These are phyloP conservation scores for Hemichromis elongatus DNA, from an alignment of 2,113 vertebrate genomes.

Conservation along the genomic window DNA sequence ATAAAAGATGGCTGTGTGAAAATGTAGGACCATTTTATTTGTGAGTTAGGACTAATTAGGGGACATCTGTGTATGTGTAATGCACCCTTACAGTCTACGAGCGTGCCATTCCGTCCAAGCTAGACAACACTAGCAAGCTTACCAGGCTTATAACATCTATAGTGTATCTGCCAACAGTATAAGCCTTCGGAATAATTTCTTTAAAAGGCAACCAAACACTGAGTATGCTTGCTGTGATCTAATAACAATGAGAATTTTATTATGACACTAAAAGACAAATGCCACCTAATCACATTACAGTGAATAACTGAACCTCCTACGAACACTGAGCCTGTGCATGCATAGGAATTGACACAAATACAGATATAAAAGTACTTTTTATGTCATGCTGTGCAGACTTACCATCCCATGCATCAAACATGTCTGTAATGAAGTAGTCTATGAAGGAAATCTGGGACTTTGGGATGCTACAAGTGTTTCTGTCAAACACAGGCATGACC, in stretches of 20 bases:
- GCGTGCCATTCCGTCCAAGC: background rate
- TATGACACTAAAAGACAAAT: background rate
- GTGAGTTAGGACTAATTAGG: background rate
- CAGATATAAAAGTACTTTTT: background rate
- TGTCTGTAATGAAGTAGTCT: conserved; percentile 97
- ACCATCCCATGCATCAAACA: conserved; percentile 99
- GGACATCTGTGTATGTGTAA: background rate
- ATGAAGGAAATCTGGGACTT: conserved; percentile 98
- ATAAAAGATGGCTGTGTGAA: background rate
- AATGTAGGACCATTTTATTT: background rate
- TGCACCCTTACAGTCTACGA: background rate
- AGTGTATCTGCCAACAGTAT: background rate
- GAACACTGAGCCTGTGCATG: background rate
- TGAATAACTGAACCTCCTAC: background rate
- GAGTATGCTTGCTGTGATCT: background rate
- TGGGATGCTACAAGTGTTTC: conserved; percentile 96
- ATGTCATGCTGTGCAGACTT: conserved; percentile 48
- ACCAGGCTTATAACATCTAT: background rate
- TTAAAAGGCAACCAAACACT: background rate
- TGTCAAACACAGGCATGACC: conserved; percentile 97
- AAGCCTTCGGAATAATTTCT: background rate
- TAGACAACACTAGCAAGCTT: background rate
- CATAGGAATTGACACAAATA: background rate
- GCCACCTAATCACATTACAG: background rate
- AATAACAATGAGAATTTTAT: background rate